Evolutionary conservation across 2,797 vertebrate species (phyloP), one percentile per base, ranked within the genome.

Genomic region (Phalanger gymnotis): DNA sequence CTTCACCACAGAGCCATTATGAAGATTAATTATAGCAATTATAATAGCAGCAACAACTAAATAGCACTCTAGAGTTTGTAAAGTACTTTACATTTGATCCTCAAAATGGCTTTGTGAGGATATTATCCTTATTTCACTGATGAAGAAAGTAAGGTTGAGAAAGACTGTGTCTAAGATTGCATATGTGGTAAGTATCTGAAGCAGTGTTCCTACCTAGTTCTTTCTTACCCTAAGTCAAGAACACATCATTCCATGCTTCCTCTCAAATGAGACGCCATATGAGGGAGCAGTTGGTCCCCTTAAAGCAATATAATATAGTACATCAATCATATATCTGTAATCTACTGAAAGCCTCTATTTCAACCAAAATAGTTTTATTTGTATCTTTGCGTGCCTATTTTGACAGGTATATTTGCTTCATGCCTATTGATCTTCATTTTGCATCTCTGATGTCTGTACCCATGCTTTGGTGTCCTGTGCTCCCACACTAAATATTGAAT

Each of bases 161-260:
- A 94, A 92, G 6, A 58, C 4, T 34, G 1, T 87, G 2, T 57
- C 5, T 55, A 47, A 66, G 28, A 0, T 52, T 55, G 0, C 51
- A 10, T 27, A 92, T 10, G 22, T 47, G 81, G 34, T n/a, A n/a
- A n/a, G n/a, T 55, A 9, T 30, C 55, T 54, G 66, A 54, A 34
- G 12, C 4, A 89, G 34, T 31, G 52, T 66, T 93, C 2, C 47
- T 31, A 92, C 61, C 4, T 3, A 91, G 25, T 54, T 92, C 4
- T 40, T 73, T 73, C 53, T 92, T 2, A 91, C 91, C 89, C 9
- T 10, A 51, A 47, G 40, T 92, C 34, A 94, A 97, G 96, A 30
- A 47, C 1, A 55, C 3, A 81, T 81, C 2, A 47, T 87, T 51
- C 73, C 25, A 47, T 87, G 40, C 1, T 87, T 28, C 40, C 22